Percentiles rank a stretch among this genome's conserved stretches.
Conservation (phyloP, 1,140 invertebrate genomes). For the Ridgeia piscesae region DNA sequence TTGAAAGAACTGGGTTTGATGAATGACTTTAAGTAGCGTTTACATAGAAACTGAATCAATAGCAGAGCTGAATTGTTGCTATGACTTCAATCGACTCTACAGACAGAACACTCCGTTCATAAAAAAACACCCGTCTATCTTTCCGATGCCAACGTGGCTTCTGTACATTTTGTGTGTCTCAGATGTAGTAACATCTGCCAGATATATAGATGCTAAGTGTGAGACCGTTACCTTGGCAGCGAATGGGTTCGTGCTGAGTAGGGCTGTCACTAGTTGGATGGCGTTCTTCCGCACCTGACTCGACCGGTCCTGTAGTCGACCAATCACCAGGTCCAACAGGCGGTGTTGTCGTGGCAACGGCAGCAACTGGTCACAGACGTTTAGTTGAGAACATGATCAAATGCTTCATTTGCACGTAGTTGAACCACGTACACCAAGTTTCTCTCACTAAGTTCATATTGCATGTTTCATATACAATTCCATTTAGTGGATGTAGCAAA, state of each 20-base stretch:
- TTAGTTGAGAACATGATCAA: neutral
- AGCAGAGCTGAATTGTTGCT: neutral
- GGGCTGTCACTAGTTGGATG: slow-evolving; percentile 72
- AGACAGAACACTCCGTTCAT: neutral
- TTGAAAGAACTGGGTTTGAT: no score
- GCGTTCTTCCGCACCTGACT: slow-evolving; percentile 77
- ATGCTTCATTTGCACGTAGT: neutral
- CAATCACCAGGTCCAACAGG: slow-evolving; percentile 67
- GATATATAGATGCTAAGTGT: neutral
- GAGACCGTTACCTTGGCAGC: slow-evolving; percentile 61
- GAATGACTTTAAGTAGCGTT: no score
- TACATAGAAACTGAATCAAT: no score
- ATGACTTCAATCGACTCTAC: neutral
- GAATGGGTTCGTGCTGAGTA: slow-evolving; percentile 80
- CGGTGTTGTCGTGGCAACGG: slow-evolving; percentile 69
- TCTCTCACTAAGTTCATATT: neutral
- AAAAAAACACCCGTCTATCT: neutral
- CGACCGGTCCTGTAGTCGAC: slow-evolving; percentile 75
- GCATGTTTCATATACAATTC: neutral
- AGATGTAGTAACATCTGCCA: neutral
- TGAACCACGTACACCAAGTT: neutral
- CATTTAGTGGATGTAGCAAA: neutral
- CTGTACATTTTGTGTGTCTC: neutral
- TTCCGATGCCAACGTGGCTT: neutral
- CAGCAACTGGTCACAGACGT: slow-evolving; percentile 57